Conservation (phyloP, 1,140 invertebrate genomes). For the Dysdera silvatica region DNA sequence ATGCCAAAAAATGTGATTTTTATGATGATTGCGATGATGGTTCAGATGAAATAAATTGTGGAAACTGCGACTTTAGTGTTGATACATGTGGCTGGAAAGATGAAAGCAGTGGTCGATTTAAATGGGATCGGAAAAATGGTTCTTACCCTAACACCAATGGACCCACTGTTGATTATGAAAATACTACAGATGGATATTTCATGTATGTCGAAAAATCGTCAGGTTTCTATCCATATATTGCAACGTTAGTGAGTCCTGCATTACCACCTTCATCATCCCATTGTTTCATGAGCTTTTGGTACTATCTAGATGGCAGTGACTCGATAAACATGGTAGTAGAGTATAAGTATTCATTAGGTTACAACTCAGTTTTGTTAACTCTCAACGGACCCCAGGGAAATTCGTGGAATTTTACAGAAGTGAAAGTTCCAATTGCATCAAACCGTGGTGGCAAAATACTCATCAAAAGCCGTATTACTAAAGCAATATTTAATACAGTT, state of each 20-base stretch:
- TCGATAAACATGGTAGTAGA: too few relatives aligned
- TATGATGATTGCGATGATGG: constrained; percentile 18
- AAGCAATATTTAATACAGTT: too few relatives aligned
- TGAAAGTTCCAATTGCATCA: not conserved
- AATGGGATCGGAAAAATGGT: constrained; percentile 8
- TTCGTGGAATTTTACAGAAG: constrained; percentile 14
- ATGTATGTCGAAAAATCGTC: constrained; percentile 2
- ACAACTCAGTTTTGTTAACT: too few relatives aligned
- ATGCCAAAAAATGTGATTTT: constrained; percentile 22
- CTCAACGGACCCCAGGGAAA: too few relatives aligned
- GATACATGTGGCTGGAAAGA: constrained; percentile 22
- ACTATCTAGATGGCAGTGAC: not conserved
- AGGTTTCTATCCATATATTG: not conserved
- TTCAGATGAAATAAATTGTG: constrained; percentile 25
- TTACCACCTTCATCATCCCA: constrained; percentile 21
- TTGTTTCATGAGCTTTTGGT: constrained; percentile 28
- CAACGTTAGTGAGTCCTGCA: constrained; percentile 9
- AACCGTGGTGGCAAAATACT: too few relatives aligned
- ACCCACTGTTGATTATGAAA: constrained; percentile 5
- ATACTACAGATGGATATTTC: constrained; percentile 8
- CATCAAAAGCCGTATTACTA: too few relatives aligned
- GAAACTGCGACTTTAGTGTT: constrained; percentile 18
- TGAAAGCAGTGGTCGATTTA: constrained; percentile 4
- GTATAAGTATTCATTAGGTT: too few relatives aligned
- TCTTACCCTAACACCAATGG: not conserved